Evolutionary conservation across 2,113 vertebrate species (phyloP), one percentile per base, ranked within the genome.

Genomic region (Gymnarchus niloticus): DNA sequence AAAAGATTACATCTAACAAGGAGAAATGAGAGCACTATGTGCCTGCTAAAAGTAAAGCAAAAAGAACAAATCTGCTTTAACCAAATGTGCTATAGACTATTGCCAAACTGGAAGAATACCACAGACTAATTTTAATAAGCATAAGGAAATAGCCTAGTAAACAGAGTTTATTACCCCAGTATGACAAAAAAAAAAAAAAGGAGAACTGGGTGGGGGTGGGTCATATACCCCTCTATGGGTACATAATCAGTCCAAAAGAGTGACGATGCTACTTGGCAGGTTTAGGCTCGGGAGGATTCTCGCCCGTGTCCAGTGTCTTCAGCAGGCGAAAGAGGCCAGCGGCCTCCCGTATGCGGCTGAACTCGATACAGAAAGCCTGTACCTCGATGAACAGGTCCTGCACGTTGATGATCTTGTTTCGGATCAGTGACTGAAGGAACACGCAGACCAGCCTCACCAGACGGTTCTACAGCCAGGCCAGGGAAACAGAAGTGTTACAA

Each of bases 311-410:
- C 83, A 99, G 91, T 14, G 98, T 99, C 93, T 99, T 99, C 88
- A 99, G 93, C 87, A 99, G 91, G 46, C 98, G 94, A 91, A 99
- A 99, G 1, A 99, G 96, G 6, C 98, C 98, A 12, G 98, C 98
- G 0, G 98, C 98, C 86, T 99, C 98, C 0, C 98, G 95, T 89
- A 99, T 99, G 85, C 98, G 96, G 88, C 98, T 99, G 94, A 99
- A 99, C 90, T 99, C 98, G 0, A 99, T 99, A 83, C 98, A 99
- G 92, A 99, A 99, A 0, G 98, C 98, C 92, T 99, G 98, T 0
- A 99, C 98, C 92, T 99, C 98, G 90, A 99, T 99, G 91, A 99
- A 99, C 78, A 99, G 96, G 94, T 99, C 98, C 95, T 99, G 98
- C 8, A 99, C 98, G 10, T 99, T 99, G 86, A 99, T 99, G 89